Base-by-base conservation (phyloP, 2,888 invertebrate species). In the Thumatha senex region DNA sequence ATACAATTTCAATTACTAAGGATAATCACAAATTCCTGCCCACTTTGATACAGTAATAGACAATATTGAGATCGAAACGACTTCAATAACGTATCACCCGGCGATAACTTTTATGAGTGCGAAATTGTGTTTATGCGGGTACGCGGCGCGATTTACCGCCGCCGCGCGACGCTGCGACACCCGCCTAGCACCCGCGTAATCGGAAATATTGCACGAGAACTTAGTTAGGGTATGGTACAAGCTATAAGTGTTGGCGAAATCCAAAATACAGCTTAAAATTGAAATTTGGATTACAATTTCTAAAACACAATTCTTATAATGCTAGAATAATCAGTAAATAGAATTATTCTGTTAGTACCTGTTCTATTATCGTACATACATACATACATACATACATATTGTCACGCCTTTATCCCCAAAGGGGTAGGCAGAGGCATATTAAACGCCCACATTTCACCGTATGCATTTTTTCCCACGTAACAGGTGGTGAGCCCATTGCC, bases 51-150 rank as follows among this genome's bases (percentile, higher is more conserved):
- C 54, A 49, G 61, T 69, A 75, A 78, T 80, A 78, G 81, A 66
- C 76, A 75, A 81, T 80, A 76, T 77, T 67, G 63, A 31, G 48
- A 45, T 35, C 45, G 44, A 40, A 42, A 35, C 56, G 54, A 36
- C 36, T 45, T 45, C 56, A 65, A 61, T 67, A 69, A 70, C 73
- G 68, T 66, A 77, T 72, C 78, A 67, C 61, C 72, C 64, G 72
- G 61, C 85, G 86, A 82, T 90, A 89, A 90, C 89, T 90, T 90
- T 90, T 91, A 91, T 89, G 90, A 88, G 86, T 79, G 76, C 77
- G 76, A 86, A 89, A 91, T 91, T 90, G 89, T 89, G 86, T 91
- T 91, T 90, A 90, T 85, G 83, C 74, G 74, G 72, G 72, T 69
- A 69, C 73, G 73, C 76, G 80, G 82, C 77, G 82, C 84, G 87